These are phyloP conservation scores for Ochropleura plecta DNA, from an alignment of 2,888 invertebrate genomes.

Conservation along the genomic window DNA sequence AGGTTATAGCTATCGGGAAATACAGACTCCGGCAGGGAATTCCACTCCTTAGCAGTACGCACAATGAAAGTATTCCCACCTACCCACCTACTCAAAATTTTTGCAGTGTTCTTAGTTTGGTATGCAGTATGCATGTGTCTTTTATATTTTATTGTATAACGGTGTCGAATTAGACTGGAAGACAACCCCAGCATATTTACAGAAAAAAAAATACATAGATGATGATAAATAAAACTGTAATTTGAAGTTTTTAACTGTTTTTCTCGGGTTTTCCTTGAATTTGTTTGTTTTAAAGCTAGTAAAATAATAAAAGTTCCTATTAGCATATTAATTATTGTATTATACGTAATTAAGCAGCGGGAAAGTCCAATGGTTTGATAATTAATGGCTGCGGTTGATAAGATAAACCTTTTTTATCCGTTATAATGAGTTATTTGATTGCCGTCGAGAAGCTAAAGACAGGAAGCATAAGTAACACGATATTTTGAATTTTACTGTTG, in stretches of 20 bases:
- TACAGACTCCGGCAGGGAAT: too few relatives aligned
- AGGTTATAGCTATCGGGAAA: too few relatives aligned
- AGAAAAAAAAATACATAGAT: background rate
- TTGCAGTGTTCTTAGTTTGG: too few relatives aligned
- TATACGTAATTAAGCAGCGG: slow-evolving; percentile 6
- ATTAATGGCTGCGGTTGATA: background rate
- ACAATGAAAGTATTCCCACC: too few relatives aligned
- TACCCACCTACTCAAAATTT: too few relatives aligned
- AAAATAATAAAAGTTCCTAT: background rate
- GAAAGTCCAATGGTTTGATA: slow-evolving; percentile 7
- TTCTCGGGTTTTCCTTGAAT: background rate
- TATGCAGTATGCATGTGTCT: too few relatives aligned
- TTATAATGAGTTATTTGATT: slow-evolving; percentile 7
- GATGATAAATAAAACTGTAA: background rate
- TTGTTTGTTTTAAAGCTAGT: background rate
- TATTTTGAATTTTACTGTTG: background rate
- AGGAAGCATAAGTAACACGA: background rate
- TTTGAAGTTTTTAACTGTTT: background rate
- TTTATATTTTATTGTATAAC: background rate
- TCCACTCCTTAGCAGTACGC: too few relatives aligned
- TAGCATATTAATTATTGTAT: background rate
- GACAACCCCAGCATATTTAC: background rate
- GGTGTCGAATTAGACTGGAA: background rate
- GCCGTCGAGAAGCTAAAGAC: background rate
- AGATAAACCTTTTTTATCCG: slow-evolving; percentile 10